These are phyloP conservation scores for Proisotoma minuta DNA, from an alignment of 2,888 invertebrate species.

Conservation along the genomic window DNA sequence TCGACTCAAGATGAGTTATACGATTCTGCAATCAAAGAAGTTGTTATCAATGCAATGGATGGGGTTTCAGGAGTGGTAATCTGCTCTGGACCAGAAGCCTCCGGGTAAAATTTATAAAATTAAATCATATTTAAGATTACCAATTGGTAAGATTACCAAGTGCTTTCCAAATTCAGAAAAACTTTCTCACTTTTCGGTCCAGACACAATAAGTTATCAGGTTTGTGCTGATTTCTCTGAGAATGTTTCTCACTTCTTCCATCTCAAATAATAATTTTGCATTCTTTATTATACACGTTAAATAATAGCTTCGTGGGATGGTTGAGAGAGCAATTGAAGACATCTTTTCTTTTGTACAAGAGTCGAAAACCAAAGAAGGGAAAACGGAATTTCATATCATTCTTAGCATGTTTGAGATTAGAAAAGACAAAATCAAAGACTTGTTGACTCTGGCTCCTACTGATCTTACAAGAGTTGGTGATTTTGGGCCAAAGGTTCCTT, in stretches of 20 bases:
- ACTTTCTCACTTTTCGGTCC: conserved; percentile 41
- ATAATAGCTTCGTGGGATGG: neutral
- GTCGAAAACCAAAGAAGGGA: conserved; percentile 12
- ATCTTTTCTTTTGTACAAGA: neutral
- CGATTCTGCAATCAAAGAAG: conserved; percentile 20
- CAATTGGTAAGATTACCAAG: too few relatives aligned
- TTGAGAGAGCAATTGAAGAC: neutral
- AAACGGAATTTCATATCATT: conserved; percentile 27
- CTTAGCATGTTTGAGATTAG: conserved; percentile 40
- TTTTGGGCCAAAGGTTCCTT: conserved; percentile 34
- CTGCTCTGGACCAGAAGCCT: conserved; percentile 37
- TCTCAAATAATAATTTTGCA: too few relatives aligned
- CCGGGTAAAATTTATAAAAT: too few relatives aligned
- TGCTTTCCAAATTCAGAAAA: too few relatives aligned
- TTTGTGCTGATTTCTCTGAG: too few relatives aligned
- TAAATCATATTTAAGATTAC: too few relatives aligned
- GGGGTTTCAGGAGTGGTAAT: conserved; percentile 38
- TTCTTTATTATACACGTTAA: too few relatives aligned
- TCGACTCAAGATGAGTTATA: conserved; percentile 8
- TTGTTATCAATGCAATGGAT: conserved; percentile 40
- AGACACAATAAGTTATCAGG: too few relatives aligned
- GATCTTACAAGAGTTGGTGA: conserved; percentile 37
- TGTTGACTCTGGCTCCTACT: conserved; percentile 35
- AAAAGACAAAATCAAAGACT: conserved; percentile 38
- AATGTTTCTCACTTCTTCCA: too few relatives aligned